Base-by-base conservation (phyloP, 2,797 vertebrate species). In the Oreortyx pictus region DNA sequence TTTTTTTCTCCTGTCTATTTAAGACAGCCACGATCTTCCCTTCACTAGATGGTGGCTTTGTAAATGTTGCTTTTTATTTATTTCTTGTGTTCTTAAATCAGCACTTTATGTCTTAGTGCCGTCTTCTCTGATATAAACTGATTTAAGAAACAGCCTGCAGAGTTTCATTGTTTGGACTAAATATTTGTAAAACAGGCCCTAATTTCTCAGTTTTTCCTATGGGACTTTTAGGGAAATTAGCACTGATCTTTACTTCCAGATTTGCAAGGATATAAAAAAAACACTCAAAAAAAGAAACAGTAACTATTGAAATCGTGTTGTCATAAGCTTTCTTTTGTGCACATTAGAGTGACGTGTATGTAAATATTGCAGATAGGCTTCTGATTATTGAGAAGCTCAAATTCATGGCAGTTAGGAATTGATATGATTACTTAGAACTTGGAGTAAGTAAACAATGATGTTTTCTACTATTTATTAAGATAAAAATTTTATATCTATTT, bases 391-490 rank as follows among this genome's bases (percentile, higher is more conserved):
- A 66, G 72, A 74, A 61, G 57, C 64, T 73, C 27, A 81, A 87
- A 19, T 56, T 59, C 57, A 14, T 73, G 50, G 49, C 41, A 88
- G 56, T 60, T 24, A 14, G 9, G 35, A 52, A 18, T 37, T 70
- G 39, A 24, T 71, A 7, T 18, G n/a, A 82, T 91, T 82, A 27
- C 81, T 84, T 17, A 23, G 64, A 73, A 47, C 59, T 47, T 59
- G 29, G 6, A 78, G 25, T 50, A 17, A 29, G 47, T 27, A 66
- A 94, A 78, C 61, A 41, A 7, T 86, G 83, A 37, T 62, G 62
- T 78, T 88, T 94, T 77, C 31, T 57, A 4, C 23, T 81, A 50
- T 88, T 85, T 86, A 83, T 89, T 66, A 82, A 17, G 76, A 82
- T 85, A 7, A 54, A 91, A 71, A 15, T 78, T 88, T 83, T 54